phyloP scores from a whole-genome alignment of 2,797 vertebrate genomes.

The Ciconia nigra region DNA sequence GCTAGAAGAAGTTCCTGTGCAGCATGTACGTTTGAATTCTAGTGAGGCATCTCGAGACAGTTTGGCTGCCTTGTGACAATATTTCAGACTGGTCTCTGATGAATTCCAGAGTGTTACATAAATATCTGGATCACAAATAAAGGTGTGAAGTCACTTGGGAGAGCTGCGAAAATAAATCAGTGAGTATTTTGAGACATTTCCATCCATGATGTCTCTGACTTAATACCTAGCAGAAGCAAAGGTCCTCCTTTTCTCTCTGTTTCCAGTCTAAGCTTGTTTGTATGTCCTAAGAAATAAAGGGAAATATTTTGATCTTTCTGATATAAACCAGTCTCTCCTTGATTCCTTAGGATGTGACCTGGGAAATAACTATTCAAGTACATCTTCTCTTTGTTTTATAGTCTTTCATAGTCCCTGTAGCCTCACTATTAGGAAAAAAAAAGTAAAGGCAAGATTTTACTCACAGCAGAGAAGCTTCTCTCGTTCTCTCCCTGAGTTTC shows the following conservation, averaged over 20 bases:
- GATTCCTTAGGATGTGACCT: background rate
- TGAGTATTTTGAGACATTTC: constrained; percentile 13
- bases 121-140: constrained; percentile 58
- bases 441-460: background rate
- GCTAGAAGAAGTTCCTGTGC: constrained; percentile 29
- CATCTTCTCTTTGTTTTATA: background rate
- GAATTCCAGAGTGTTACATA: constrained; percentile 60
- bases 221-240: constrained; percentile 31
- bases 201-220: constrained; percentile 12
- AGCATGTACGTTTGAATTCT: background rate
- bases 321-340: background rate
- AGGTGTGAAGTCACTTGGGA: constrained; percentile 59
- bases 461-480: background rate
- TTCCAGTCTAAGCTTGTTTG: constrained; percentile 27
- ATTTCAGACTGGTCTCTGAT: constrained; percentile 55
- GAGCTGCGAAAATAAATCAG: constrained; percentile 45
- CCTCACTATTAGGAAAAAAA: background rate
- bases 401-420: background rate
- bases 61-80: constrained; percentile 35
- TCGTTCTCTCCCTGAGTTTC: background rate
- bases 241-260: background rate
- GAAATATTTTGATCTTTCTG: background rate
- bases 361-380: background rate
- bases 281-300: constrained; percentile 4
- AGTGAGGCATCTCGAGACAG: background rate